phyloP scores from a whole-genome alignment of 1,140 invertebrate species.

The Hirudo medicinalis region DNA sequence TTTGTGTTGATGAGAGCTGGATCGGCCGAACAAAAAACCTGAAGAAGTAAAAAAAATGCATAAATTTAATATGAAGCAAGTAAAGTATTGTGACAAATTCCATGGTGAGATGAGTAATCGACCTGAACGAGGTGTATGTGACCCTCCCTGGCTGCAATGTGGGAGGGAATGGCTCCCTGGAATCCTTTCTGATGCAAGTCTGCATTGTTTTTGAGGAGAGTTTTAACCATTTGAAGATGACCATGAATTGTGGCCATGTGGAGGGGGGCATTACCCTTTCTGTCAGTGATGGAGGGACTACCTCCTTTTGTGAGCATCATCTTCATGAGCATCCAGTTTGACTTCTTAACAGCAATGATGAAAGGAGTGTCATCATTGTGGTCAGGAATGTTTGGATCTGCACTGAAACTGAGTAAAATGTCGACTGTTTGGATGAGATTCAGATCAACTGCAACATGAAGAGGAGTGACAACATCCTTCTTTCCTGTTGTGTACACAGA shows the following conservation, averaged over 20 bases:
- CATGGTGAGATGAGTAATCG: background rate
- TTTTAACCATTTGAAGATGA: constrained; percentile 21
- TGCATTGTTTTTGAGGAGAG: constrained; percentile 22
- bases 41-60: background rate
- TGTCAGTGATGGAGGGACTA: constrained; percentile 19
- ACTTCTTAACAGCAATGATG: constrained; percentile 22
- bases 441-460: constrained; percentile 23
- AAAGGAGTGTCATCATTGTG: constrained; percentile 23
- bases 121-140: constrained; percentile 23
- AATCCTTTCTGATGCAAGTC: constrained; percentile 23
- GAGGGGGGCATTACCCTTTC: constrained; percentile 18
- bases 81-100: background rate
- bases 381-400: constrained; percentile 20
- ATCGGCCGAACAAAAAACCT: constrained; percentile 16
- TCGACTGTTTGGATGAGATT: constrained; percentile 21
- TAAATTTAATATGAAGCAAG: background rate
- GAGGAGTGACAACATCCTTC: constrained; percentile 19
- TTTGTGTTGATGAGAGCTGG: constrained; percentile 21
- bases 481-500: constrained; percentile 19
- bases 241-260: constrained; percentile 23
- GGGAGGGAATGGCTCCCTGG: constrained; percentile 18
- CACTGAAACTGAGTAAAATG: constrained; percentile 19
- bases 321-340: constrained; percentile 19
- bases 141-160: constrained; percentile 24
- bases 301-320: constrained; percentile 23